Evolutionary conservation across 2,113 vertebrate genomes (phyloP).

Genomic region (Gasterosteus aculeatus): DNA sequence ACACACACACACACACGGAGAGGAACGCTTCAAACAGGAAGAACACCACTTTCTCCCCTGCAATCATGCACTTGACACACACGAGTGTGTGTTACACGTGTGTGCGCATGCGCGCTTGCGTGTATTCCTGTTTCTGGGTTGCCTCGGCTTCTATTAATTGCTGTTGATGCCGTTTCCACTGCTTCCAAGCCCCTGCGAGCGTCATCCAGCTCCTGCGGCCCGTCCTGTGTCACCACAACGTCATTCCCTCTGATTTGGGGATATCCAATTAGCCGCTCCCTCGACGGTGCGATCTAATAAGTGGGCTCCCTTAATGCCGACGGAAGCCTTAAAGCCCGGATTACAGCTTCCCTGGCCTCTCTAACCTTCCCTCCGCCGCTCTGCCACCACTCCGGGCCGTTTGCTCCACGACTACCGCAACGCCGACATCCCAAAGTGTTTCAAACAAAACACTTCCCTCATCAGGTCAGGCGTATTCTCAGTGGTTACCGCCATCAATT

Average conservation of each 20-base stretch:
- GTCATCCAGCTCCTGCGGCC: constrained; percentile 22
- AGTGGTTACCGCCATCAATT: constrained; percentile 1
- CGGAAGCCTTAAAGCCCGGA: constrained; percentile 64
- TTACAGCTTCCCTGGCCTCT: constrained; percentile 46
- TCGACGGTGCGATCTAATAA: constrained; percentile 62
- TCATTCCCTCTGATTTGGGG: constrained; percentile 56
- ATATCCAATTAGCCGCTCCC: constrained; percentile 73
- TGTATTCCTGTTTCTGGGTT: constrained; percentile 2
- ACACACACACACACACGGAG: neutral
- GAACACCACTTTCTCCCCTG: neutral
- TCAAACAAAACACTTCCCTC: constrained; percentile 7
- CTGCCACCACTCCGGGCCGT: neutral
- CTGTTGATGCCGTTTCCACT: constrained; percentile 25
- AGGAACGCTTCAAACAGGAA: neutral
- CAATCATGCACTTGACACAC: neutral
- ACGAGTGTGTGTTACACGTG: neutral
- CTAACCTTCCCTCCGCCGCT: constrained; percentile 8
- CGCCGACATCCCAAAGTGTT: constrained; percentile 16
- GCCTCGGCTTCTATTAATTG: constrained; percentile 19
- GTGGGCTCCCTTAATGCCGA: constrained; percentile 51
- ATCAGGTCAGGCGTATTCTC: constrained; percentile 30
- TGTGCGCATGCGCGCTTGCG: neutral
- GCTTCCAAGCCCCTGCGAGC: constrained; percentile 9
- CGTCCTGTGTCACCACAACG: constrained; percentile 34
- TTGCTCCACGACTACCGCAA: constrained; percentile 18